Base-by-base conservation (phyloP, 37 sponge, comb jelly and placozoan species). In the Hormiphora californensis region DNA sequence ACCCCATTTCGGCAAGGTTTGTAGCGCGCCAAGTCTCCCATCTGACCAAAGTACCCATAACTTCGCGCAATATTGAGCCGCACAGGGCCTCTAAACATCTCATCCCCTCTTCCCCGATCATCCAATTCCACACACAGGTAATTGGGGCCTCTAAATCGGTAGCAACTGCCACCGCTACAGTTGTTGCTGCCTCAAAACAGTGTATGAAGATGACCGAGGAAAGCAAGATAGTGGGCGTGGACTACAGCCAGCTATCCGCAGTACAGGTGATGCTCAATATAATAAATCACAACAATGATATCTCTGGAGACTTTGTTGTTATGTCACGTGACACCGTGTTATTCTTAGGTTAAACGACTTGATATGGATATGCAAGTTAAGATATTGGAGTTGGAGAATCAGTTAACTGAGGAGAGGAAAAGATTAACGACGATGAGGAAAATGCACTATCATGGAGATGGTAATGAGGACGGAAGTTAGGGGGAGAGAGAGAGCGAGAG, bases 311-410 rank as follows among this genome's bases (percentile, higher is more conserved):
- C 53, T n/a, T n/a, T n/a, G n/a, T n/a, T n/a, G n/a, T n/a, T n/a
- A 9, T 49, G 15, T 15, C 53, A 9, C 53, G 9, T 9, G 12
- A 9, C 53, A 49, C 9, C 12, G 12, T 49, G 12, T 49, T 49
- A 49, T 49, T 49, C 53, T 0, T 94, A 96, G 87, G 93, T 93
- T 37, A 96, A 96, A 54, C 46, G 97, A 23, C 69, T 90, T 41
- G 97, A 96, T 62, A 96, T 96, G 97, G 97, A 96, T 39, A 91
- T 88, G 21, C 97, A 96, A 78, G 93, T 92, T 23, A 55, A 41
- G 40, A 54, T 54, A 21, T 88, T 94, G 21, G 94, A 94, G 55
- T 63, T 96, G 86, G 96, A 96, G 86, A 92, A 92, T 63, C 91
- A 93, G 54, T 54, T 96, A 40, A 91, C 90, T 54, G 87, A 85